Conservation (phyloP, 2,797 vertebrate species). For the Graptemys geographica region DNA sequence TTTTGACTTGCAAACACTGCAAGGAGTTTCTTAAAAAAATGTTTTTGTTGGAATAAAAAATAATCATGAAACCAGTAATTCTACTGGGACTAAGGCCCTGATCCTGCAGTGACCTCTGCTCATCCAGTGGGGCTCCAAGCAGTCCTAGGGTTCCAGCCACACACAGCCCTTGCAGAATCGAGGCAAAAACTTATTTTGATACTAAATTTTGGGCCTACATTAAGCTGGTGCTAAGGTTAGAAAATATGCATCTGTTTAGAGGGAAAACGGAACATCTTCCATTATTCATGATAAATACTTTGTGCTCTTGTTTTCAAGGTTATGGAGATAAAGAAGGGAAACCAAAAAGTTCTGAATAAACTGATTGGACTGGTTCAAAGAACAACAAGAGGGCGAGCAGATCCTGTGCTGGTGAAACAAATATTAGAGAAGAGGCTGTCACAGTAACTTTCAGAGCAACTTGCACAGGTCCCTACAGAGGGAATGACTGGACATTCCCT, state of each 20-base stretch:
- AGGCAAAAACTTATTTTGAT: conserved; percentile 11
- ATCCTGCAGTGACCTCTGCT: background rate
- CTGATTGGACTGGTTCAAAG: conserved; percentile 93
- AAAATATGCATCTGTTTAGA: background rate
- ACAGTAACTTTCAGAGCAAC: conserved; percentile 40
- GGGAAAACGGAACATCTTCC: accelerated
- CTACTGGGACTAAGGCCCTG: conserved; percentile 4
- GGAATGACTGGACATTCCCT: background rate
- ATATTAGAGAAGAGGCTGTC: conserved; percentile 88
- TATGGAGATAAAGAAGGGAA: conserved; percentile 86
- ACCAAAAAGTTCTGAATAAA: conserved; percentile 92
- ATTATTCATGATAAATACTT: background rate
- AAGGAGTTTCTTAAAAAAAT: background rate
- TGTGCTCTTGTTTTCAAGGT: conserved; percentile 82
- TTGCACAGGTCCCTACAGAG: background rate
- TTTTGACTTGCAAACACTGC: no score
- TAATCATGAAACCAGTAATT: background rate
- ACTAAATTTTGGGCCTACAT: background rate
- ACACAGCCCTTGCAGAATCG: background rate
- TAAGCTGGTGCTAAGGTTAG: background rate
- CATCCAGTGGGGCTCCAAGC: background rate
- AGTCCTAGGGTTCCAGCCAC: background rate
- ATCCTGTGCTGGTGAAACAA: conserved; percentile 86
- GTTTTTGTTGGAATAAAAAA: conserved; percentile 16
- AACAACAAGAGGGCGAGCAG: conserved; percentile 87